phyloP scores from a whole-genome alignment of 1,140 invertebrate species.

The Leptinotarsa undecemlineata region DNA sequence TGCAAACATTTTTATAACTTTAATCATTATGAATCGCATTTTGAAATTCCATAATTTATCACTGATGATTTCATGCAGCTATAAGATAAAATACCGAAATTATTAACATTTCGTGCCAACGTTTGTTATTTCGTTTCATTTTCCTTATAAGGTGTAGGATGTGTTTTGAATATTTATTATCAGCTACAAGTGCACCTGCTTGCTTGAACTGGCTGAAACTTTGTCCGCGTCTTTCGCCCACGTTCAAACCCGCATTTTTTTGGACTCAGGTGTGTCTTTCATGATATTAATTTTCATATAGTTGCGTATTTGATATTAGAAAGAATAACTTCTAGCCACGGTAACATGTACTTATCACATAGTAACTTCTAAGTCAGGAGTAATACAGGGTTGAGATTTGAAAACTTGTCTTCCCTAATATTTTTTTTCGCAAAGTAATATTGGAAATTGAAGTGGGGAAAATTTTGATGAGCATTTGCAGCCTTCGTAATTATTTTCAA shows the following conservation, averaged over 20 bases:
- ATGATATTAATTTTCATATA: not conserved
- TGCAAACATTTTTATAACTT: too few relatives aligned
- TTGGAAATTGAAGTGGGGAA: too few relatives aligned
- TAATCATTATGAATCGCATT: too few relatives aligned
- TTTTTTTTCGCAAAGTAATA: too few relatives aligned
- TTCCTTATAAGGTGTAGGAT: not conserved
- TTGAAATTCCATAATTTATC: not conserved
- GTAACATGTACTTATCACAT: too few relatives aligned
- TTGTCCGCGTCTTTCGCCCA: slow-evolving; percentile 1
- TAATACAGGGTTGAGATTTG: too few relatives aligned
- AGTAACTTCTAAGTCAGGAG: too few relatives aligned
- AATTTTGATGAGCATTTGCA: too few relatives aligned
- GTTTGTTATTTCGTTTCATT: not conserved
- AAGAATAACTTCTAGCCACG: too few relatives aligned
- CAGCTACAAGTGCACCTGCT: slow-evolving; percentile 11
- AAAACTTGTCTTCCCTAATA: too few relatives aligned
- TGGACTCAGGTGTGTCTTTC: slow-evolving; percentile 6
- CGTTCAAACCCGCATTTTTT: not conserved
- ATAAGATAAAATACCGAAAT: not conserved
- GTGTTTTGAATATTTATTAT: slow-evolving; percentile 8
- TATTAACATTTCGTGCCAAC: not conserved
- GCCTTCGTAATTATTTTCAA: too few relatives aligned
- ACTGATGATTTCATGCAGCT: not conserved
- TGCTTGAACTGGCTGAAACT: not conserved
- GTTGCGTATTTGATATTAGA: too few relatives aligned